Conservation (phyloP, 2,888 invertebrate species). For the Himalopsyche japonica region DNA sequence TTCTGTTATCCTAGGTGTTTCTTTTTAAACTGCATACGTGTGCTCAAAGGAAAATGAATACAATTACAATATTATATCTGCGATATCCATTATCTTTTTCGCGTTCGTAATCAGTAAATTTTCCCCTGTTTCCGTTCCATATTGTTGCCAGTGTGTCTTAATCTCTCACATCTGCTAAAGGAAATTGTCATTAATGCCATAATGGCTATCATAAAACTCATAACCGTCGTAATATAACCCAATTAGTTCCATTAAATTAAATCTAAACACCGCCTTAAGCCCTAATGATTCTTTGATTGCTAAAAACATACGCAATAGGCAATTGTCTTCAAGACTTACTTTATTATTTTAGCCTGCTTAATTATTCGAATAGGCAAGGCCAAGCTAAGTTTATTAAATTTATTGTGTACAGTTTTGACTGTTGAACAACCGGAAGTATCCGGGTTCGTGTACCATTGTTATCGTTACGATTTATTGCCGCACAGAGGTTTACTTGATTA, state of each 20-base stretch:
- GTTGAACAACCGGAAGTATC: background rate
- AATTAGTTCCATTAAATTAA: background rate
- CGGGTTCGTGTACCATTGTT: background rate
- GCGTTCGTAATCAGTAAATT: background rate
- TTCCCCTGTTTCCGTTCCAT: background rate
- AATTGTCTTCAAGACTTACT: background rate
- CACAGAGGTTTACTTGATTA: background rate
- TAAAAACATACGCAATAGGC: background rate
- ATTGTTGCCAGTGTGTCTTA: background rate
- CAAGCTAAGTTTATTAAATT: background rate
- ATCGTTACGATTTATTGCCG: background rate
- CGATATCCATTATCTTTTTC: too few relatives aligned
- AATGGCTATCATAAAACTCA: background rate
- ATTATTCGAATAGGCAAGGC: background rate
- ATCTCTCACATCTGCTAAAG: background rate
- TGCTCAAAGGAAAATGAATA: too few relatives aligned
- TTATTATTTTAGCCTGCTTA: background rate
- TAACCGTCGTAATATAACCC: background rate
- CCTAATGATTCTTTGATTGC: background rate
- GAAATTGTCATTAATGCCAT: background rate
- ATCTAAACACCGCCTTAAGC: background rate
- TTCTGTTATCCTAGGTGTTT: too few relatives aligned
- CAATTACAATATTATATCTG: too few relatives aligned
- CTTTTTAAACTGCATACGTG: too few relatives aligned
- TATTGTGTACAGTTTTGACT: background rate